Base-by-base conservation (phyloP, 2,797 vertebrate genomes). In the Acanthornis magna region DNA sequence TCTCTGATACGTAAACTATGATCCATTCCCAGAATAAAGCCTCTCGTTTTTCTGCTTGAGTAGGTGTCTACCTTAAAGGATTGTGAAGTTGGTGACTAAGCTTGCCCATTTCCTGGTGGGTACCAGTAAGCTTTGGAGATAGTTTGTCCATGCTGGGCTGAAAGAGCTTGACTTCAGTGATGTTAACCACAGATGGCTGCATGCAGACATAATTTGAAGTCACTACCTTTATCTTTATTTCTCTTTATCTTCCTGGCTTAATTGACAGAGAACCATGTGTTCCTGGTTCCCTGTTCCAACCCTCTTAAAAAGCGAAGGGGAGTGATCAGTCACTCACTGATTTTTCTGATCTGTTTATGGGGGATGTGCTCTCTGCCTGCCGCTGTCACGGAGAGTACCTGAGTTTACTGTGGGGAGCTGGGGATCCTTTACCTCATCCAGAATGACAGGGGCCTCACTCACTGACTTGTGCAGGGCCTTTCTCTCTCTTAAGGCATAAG, bases 1-100 rank as follows among this genome's bases (percentile, higher is more conserved):
- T 77, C 40, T 74, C 9, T 81, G 2, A 0, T 36, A 25, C 0
- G 0, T 80, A 47, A 76, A 61, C 20, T 14, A 26, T 14, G 3
- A 34, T 65, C 32, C 10, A 2, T 32, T 86, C 13, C 29, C 29
- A 57, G 76, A 50, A 7, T 54, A 83, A 13, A 32, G 66, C 6
- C 13, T 60, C 3, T 19, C 21, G 10, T n/a, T 89, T 80, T 88
- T 80, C 12, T 84, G 30, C 61, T 89, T 89, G n/a, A 60, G 40
- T 42, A 76, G 34, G n/a, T 45, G 3, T 40, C 34, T 85, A 7
- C 25, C 7, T 50, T 71, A 36, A 68, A 73, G 45, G 4, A 73
- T 63, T 61, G 30, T 61, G 27, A 58, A 57, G 14, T 9, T 84
- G 61, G 15, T 81, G 19, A 60, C 20, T 61, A 42, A 79, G 20